phyloP scores from a whole-genome alignment of 2,888 invertebrate species.

The Hedya salicella region DNA sequence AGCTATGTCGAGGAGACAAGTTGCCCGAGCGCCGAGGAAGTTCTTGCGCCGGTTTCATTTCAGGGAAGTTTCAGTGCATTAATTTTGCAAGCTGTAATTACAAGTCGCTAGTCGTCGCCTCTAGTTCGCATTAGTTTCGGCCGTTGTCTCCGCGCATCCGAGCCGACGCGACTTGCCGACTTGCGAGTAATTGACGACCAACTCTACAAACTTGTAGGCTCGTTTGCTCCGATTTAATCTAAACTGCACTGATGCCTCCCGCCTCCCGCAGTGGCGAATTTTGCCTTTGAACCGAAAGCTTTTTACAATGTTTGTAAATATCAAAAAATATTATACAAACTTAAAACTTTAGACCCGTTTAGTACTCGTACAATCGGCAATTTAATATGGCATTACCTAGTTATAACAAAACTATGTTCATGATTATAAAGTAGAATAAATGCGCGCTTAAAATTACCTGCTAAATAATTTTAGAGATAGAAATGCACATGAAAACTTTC shows the following conservation, averaged over 20 bases:
- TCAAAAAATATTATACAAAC: background rate
- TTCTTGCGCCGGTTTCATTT: conserved; percentile 80
- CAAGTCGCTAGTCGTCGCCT: conserved; percentile 78
- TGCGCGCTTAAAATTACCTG: too few relatives aligned
- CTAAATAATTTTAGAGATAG: background rate
- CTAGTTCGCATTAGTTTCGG: conserved; percentile 79
- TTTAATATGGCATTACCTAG: too few relatives aligned
- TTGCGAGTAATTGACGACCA: conserved; percentile 72
- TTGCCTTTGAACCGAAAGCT: conserved; percentile 3
- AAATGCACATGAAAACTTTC: background rate
- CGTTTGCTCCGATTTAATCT: conserved; percentile 73
- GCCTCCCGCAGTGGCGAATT: conserved; percentile 7
- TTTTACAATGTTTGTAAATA: background rate
- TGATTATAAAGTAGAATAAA: too few relatives aligned
- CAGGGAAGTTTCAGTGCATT: conserved; percentile 81
- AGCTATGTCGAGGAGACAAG: conserved; percentile 58
- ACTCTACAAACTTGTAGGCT: conserved; percentile 71
- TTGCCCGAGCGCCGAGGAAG: conserved; percentile 62
- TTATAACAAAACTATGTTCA: too few relatives aligned
- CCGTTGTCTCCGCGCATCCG: conserved; percentile 71
- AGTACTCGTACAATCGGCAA: too few relatives aligned
- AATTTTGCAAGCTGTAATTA: conserved; percentile 83
- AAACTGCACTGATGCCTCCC: conserved; percentile 51
- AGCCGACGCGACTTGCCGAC: conserved; percentile 58
- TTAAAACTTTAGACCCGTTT: too few relatives aligned